Evolutionary conservation across 2,113 vertebrate species (phyloP).

Genomic region (Vidua chalybeata): DNA sequence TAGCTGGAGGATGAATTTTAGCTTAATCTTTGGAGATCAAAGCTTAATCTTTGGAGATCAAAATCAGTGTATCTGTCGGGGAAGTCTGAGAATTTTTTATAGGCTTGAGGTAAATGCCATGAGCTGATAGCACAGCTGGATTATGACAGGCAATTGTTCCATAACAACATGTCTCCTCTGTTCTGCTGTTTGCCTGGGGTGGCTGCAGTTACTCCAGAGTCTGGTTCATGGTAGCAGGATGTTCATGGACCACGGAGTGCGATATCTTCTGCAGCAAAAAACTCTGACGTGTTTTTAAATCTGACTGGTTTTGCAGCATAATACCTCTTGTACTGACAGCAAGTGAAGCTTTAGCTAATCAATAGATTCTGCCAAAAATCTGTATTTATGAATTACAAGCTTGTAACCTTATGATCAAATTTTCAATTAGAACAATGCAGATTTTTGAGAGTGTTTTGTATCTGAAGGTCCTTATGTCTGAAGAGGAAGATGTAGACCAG

Average conservation of each 20-base stretch:
- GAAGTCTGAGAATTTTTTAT: background rate
- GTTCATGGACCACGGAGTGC: rapidly evolving
- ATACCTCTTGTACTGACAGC: background rate
- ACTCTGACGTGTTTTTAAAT: background rate
- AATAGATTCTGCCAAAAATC: background rate
- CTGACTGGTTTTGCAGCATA: background rate
- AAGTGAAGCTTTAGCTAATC: background rate
- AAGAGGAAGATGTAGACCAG: background rate
- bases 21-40: background rate
- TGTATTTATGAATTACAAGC: background rate
- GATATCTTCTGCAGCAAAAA: background rate
- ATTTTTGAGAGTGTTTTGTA: background rate
- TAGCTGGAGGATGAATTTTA: background rate
- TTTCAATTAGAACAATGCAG: background rate
- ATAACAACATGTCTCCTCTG: rapidly evolving
- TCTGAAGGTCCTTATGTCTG: background rate
- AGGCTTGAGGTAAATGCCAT: background rate
- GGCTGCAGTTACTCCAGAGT: background rate
- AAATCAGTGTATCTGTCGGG: rapidly evolving
- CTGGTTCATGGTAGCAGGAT: background rate
- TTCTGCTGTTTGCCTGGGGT: background rate
- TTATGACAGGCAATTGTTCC: background rate
- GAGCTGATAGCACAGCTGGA: background rate
- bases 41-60: background rate
- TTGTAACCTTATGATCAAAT: background rate